Evolutionary conservation across 64 coral and sea anemone genomes (phyloP), one percentile per base, ranked within the genome.

Genomic region (Montipora capricornis): DNA sequence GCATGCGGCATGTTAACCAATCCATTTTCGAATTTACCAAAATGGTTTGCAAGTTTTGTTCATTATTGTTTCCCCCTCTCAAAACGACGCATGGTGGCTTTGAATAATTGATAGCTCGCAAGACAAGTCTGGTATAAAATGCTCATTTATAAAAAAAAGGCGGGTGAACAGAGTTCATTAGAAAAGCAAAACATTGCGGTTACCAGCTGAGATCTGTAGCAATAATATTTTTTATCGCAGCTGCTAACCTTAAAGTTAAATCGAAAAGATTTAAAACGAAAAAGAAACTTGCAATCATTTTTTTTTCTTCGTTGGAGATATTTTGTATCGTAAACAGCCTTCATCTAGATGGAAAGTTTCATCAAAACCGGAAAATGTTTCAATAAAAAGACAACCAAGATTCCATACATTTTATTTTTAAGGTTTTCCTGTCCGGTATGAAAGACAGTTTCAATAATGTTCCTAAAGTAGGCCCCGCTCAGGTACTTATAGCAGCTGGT

Each of bases 101-200:
- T 86, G 67, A 86, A 86, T 86, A 86, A 86, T 86, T 86, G 71
- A 86, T 86, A 71, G 71, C 44, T 20, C 62, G 47, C 62, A 46
- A 59, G 66, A 86, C 61, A 50, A 9, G 66, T 69, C 82, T 64
- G 7, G 82, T 47, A 86, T 86, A 86, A 86, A 86, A 86, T 86
- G 82, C 82, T 86, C 82, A 71, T 86, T 86, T 86, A 86, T 73
- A 44, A 86, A 86, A 86, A 86, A 86, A 11, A 11, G 62, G 66
- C 46, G 66, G 44, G 66, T 5, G 66, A 70, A 47, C 6, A 17
- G 19, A 44, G 64, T 86, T 86, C 82, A 86, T 86, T 86, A 86
- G 66, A 60, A 86, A 73, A 73, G 44, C 66, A 86, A 86, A 86
- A 86, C 82, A 86, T 73, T 86, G 82, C 19, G 82, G 82, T 86